phyloP scores from a whole-genome alignment of 2,113 vertebrate genomes.

The Phaethon lepturus region DNA sequence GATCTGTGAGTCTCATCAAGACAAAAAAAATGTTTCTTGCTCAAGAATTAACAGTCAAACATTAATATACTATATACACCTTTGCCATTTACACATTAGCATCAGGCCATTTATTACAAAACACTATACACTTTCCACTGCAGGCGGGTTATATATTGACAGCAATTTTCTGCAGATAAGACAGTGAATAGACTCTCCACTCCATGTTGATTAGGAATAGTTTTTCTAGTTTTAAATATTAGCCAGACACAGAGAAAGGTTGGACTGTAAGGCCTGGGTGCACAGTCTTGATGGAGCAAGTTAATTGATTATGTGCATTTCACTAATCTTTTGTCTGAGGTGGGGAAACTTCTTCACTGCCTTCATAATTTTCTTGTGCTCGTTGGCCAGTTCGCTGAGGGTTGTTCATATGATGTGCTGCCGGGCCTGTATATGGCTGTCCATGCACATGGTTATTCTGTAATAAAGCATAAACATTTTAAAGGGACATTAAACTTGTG shows the following conservation, averaged over 20 bases:
- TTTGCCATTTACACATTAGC: conserved; percentile 96
- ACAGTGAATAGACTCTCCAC: conserved; percentile 90
- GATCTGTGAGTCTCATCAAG: conserved; percentile 93
- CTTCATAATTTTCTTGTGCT: conserved; percentile 99
- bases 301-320: conserved; percentile 80
- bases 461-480: conserved; percentile 43
- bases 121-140: conserved; percentile 95
- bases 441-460: conserved; percentile 98
- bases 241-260: conserved; percentile 89
- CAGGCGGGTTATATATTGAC: conserved; percentile 92
- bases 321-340: conserved; percentile 95
- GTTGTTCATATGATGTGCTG: conserved; percentile 99
- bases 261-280: conserved; percentile 92
- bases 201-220: conserved; percentile 90
- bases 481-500: neutral
- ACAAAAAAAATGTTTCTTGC: conserved; percentile 86
- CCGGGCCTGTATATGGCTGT: conserved; percentile 98
- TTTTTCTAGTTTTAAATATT: conserved; percentile 89
- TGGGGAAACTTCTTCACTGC: conserved; percentile 91
- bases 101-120: conserved; percentile 95
- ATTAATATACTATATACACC: conserved; percentile 99
- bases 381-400: conserved; percentile 93
- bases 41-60: conserved; percentile 98
- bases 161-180: conserved; percentile 89
- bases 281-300: conserved; percentile 89